phyloP scores from a whole-genome alignment of 2,888 invertebrate genomes.

The Mesorhabditis spiculigera region DNA sequence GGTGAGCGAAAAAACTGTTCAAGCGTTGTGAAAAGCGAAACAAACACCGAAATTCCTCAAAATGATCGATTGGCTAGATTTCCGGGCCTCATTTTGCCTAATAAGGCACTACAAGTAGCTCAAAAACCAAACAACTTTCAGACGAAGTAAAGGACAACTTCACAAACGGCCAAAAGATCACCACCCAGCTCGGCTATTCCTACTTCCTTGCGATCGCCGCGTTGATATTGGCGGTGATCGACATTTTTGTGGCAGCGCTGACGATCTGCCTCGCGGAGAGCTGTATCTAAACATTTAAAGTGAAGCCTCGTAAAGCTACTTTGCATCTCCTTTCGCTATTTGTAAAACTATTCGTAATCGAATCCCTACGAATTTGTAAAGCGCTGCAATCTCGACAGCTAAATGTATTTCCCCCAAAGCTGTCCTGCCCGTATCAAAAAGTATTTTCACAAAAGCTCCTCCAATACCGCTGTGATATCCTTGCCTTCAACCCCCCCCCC shows the following conservation, averaged over 20 bases:
- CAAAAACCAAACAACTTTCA: no score
- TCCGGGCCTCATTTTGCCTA: neutral
- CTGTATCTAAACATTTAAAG: neutral
- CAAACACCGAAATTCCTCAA: neutral
- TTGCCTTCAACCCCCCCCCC: no score
- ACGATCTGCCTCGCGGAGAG: neutral
- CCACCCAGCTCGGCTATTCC: neutral
- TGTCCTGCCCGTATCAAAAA: no score
- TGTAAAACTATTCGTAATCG: no score
- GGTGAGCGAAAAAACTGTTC: neutral
- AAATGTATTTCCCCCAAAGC: no score
- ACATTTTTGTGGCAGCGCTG: neutral
- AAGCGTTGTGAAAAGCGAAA: neutral
- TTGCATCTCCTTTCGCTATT: no score
- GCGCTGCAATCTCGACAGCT: no score
- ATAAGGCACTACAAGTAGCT: neutral
- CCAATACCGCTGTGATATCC: no score
- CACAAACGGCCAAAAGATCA: neutral
- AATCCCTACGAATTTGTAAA: no score
- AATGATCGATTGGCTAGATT: neutral
- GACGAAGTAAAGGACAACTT: neutral
- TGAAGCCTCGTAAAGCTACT: no score
- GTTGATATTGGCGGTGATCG: neutral
- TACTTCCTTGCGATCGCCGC: conserved; percentile 7
- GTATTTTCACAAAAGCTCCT: no score